Conservation (phyloP, 2,888 invertebrate species). For the Ashinkailepas kermadecensis region DNA sequence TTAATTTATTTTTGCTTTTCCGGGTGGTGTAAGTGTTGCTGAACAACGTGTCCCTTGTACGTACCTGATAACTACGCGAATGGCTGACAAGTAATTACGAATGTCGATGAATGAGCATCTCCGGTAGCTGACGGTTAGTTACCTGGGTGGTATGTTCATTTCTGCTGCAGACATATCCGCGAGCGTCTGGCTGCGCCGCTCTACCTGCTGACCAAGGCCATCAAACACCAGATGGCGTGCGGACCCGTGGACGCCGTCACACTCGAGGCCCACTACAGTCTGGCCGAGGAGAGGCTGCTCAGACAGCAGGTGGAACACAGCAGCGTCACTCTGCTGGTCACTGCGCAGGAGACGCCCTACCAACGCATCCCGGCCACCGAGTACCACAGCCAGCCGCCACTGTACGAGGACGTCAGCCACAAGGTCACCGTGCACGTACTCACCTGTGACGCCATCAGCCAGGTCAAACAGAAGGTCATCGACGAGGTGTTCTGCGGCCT, state of each 20-base stretch:
- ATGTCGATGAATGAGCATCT: too few relatives aligned
- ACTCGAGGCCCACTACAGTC: slow-evolving; percentile 93
- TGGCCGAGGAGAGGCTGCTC: slow-evolving; percentile 91
- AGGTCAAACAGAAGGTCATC: slow-evolving; percentile 94
- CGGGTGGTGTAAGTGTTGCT: too few relatives aligned
- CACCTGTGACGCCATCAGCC: slow-evolving; percentile 97
- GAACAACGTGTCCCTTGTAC: too few relatives aligned
- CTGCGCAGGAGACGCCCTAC: background rate
- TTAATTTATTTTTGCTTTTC: too few relatives aligned
- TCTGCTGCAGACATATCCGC: background rate
- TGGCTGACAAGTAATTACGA: too few relatives aligned
- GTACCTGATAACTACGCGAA: too few relatives aligned
- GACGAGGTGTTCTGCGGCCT: slow-evolving; percentile 95
- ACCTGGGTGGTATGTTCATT: too few relatives aligned
- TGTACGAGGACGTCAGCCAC: slow-evolving; percentile 77
- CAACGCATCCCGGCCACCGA: background rate
- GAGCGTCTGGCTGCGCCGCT: slow-evolving; percentile 52
- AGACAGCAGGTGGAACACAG: slow-evolving; percentile 84
- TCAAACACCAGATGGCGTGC: slow-evolving; percentile 98
- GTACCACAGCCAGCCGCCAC: background rate
- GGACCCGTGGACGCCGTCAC: slow-evolving; percentile 96
- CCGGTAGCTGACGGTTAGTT: too few relatives aligned
- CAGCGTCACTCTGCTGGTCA: slow-evolving; percentile 47
- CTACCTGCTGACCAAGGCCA: slow-evolving; percentile 85
- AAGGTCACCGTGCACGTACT: slow-evolving; percentile 93